Evolutionary conservation across 2,113 vertebrate species (phyloP), one percentile per base, ranked within the genome.

Genomic region (Dinomys branickii): DNA sequence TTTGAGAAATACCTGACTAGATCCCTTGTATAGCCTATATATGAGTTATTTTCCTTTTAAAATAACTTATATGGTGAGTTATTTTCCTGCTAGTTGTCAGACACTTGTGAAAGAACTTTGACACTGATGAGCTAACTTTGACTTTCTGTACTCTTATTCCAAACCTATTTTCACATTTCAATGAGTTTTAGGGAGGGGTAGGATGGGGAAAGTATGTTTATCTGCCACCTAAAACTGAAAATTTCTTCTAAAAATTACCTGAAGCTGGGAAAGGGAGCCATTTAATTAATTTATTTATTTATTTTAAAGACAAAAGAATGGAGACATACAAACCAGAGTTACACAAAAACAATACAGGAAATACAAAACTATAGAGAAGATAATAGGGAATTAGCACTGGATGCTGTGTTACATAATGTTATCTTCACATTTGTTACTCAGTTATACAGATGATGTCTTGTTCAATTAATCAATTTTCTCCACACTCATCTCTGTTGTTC

Each of bases 151-250:
- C 22, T 41, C 52, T 84, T 73, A 59, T 73, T 85, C 56, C 41
- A 90, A 77, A 90, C 93, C 81, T 95, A 26, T 80, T 88, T 0
- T 71, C 33, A 82, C 50, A 28, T 84, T 80, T 95, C 38, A 85
- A 4, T 65, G 67, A 92, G 16, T 58, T 69, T 14, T 58, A 38
- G 22, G 13, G 22, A 81, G 19, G 10, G n/a, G 9, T 4, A 63
- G 16, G 52, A 88, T 0, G 35, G 28, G 24, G 1, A 44, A 17
- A 19, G n/a, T 4, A 69, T 13, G 41, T 69, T 9, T 73, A 63
- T 85, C 13, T 96, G 77, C 19, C 35, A 44, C 20, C 5, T 77
- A 47, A 20, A 80, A 47, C 8, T 54, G 7, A 85, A 80, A 47
- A 41, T 85, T 86, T 89, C 24, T 54, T 94, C 24, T 86, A 56